Percentiles rank a stretch among this genome's conserved stretches.
These are phyloP conservation scores for Aplysia californica DNA, from an alignment of 1,140 invertebrate genomes.

Conservation along the genomic window DNA sequence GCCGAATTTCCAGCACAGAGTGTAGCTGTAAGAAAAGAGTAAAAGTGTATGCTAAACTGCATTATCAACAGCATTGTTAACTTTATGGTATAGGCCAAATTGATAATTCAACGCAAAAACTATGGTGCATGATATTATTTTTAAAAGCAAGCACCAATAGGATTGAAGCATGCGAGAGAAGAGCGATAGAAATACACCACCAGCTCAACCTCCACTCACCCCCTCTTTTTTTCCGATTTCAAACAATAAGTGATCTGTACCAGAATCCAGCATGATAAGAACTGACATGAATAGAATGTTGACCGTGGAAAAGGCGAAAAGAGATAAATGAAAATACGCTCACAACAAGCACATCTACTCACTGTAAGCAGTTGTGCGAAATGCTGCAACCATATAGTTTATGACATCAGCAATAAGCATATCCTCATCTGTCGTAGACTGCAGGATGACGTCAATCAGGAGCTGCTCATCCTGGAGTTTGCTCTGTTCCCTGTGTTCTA, in stretches of 20 bases:
- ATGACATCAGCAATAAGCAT: constrained; percentile 38
- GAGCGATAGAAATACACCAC: not conserved
- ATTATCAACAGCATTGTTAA: too few species aligned
- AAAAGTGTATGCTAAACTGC: too few species aligned
- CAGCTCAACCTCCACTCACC: not conserved
- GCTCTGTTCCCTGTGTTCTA: constrained; percentile 38
- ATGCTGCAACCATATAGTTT: constrained; percentile 47
- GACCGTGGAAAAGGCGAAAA: too few species aligned
- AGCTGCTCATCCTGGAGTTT: constrained; percentile 37
- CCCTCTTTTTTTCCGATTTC: not conserved
- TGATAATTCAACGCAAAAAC: too few species aligned
- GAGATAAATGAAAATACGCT: not conserved
- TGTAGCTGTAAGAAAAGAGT: too few species aligned
- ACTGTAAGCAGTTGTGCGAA: constrained; percentile 60
- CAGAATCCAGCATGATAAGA: not conserved
- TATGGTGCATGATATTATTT: too few species aligned
- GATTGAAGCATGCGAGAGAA: too few species aligned
- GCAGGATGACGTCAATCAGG: constrained; percentile 49
- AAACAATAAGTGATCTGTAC: not conserved
- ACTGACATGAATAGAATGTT: not conserved
- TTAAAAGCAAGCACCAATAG: too few species aligned
- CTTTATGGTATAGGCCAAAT: too few species aligned
- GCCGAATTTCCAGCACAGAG: too few species aligned
- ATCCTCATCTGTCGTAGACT: constrained; percentile 29
- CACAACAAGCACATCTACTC: constrained; percentile 25